Base-by-base conservation (phyloP, 1,140 invertebrate species). In the Drosophila equinoxialis region DNA sequence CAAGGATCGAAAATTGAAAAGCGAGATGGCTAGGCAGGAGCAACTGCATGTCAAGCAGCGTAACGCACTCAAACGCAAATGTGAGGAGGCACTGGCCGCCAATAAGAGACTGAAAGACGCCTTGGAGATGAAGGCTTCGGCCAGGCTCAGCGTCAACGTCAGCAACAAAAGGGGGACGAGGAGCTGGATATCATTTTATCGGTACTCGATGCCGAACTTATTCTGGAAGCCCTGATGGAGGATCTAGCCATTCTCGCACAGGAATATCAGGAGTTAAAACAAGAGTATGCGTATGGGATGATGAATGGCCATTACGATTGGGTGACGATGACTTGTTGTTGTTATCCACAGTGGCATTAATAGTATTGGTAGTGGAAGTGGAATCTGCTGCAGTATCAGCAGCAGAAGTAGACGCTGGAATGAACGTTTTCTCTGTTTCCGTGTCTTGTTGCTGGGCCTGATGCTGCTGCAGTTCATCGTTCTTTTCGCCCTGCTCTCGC, bases 11-110 rank as follows among this genome's bases (percentile, higher is more conserved):
- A 97, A 97, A 82, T 94, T 96, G 41, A 94, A 96, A 67, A 96
- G 94, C 75, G 95, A 97, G 93, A 95, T 98, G 75, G 94, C 93
- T 1, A 95, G 95, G 81, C 95, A 98, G 93, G 95, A 98, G 92
- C 93, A 94, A 4, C 93, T 96, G 23, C 95, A 97, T 82, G 93
- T 93, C 60, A 96, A 96, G 81, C 96, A 98, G 80, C 95, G 97
- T 72, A 96, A 94, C 86, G 97, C 98, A 8, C 94, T 96, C 3
- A 97, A 97, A 77, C 93, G 97, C 17, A 98, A 98, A 93, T 95
- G 97, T 85, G 97, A 98, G 93, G 96, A 97, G 79, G 95, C 95
- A 1, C 94, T 95, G 72, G 96, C 96, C 6, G 94, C 95, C 57
- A 97, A 97, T 83, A 97, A 96, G 92, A 93, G 90, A 1, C 64